Conservation (phyloP, 2,113 vertebrate species). For the Scopus umbretta region DNA sequence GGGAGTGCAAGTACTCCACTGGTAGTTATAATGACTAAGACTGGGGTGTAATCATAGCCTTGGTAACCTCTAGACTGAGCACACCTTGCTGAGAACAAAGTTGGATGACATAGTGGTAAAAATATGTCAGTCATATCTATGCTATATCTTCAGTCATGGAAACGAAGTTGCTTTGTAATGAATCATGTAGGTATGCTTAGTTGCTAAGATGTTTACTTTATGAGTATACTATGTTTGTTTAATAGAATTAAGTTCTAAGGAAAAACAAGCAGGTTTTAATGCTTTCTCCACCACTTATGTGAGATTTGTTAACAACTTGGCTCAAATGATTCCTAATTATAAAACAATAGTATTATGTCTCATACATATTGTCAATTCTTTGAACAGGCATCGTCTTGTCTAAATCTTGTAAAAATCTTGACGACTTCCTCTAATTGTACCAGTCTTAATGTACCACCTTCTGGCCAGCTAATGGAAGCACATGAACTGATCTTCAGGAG, state of each 20-base stretch:
- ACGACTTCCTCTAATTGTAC: not conserved
- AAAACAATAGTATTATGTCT: not conserved
- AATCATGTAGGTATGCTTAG: not conserved
- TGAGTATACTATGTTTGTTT: not conserved
- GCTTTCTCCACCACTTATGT: not conserved
- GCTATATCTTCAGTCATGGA: not conserved
- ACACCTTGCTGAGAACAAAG: not conserved
- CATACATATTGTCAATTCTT: not conserved
- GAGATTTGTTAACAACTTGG: not conserved
- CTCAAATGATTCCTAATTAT: not conserved
- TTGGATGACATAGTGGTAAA: not conserved
- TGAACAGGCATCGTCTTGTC: not conserved
- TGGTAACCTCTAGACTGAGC: not conserved
- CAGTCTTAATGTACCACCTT: constrained; percentile 60
- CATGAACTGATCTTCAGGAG: not conserved
- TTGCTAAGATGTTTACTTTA: not conserved
- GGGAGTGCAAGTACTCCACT: not conserved
- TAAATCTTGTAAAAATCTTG: not conserved
- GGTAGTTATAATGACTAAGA: not conserved
- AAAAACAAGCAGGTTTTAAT: not conserved
- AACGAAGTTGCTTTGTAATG: not conserved
- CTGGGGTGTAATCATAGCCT: not conserved
- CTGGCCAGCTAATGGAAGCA: constrained; percentile 45
- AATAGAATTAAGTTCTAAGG: not conserved
- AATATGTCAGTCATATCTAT: not conserved